Base-by-base conservation (phyloP, 1,140 invertebrate species). In the Drosophila biarmipes region DNA sequence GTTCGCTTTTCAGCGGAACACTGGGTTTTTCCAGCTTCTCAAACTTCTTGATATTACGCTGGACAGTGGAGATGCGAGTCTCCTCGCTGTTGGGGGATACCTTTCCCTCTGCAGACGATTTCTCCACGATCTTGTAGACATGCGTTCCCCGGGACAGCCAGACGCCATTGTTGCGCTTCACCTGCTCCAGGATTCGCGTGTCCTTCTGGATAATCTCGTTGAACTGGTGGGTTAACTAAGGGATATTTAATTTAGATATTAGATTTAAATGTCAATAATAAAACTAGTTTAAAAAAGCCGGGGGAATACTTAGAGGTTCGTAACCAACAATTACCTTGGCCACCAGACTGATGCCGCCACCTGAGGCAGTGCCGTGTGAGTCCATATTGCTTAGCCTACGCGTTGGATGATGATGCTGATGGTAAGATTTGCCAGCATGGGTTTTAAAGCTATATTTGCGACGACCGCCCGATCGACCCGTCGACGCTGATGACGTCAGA, bases 161-260 rank as follows among this genome's bases (percentile, higher is more conserved):
- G 2, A 92, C 79, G 14, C 90, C 92, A 51, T 92, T 86, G 38
- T 90, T 90, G 3, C 80, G 76, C 68, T 93, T 92, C 7, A 92
- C 91, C 58, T 93, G 91, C 55, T 92, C 87, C 43, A 92, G 68
- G 0, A 93, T 56, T 0, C 73, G 73, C 1, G 68, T 71, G 61
- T 92, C 92, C 42, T 92, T 91, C 31, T 91, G 90, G 54, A 92
- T 92, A 51, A 93, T 85, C 73, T 93, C 86, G 78, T 93, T 93
- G 66, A 93, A 93, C 56, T 92, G 92, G 37, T 92, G 92, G 6
- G 93, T 93, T 46, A 93, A 68, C 24, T 24, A 24, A 24, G 5
- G 3, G 24, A 24, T 5, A 24, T 24, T 24, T 24, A 24, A 24
- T n/a, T n/a, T n/a, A n/a, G n/a, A n/a, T n/a, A n/a, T 21, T 21